phyloP scores from a whole-genome alignment of 2,888 invertebrate genomes.

The Dioctria rufipes region DNA sequence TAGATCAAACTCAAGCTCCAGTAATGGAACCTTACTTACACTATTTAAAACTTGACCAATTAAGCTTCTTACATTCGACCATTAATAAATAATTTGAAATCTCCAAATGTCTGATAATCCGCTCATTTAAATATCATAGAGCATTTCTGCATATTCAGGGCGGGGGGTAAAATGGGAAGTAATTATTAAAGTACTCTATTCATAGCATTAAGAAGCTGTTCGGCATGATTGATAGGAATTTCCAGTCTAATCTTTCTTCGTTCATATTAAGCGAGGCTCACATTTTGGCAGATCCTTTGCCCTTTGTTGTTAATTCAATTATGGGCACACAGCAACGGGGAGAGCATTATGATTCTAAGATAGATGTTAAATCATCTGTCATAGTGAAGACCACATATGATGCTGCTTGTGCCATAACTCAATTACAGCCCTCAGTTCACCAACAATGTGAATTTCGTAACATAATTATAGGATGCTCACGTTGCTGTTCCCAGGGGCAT shows the following conservation, averaged over 20 bases:
- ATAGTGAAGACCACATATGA: conserved; percentile 34
- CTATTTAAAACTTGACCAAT: neutral
- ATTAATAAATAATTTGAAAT: neutral
- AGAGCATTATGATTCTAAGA: conserved; percentile 7
- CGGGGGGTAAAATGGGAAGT: neutral
- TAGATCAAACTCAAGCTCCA: no score
- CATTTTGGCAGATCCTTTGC: conserved; percentile 9
- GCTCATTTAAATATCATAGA: conserved; percentile 2
- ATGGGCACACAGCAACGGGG: neutral
- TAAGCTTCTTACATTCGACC: neutral
- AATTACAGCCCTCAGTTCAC: conserved; percentile 28
- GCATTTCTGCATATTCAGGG: neutral
- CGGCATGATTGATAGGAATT: conserved; percentile 14
- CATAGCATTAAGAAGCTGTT: neutral
- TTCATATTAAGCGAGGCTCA: neutral
- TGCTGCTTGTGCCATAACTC: conserved; percentile 28
- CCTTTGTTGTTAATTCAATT: conserved; percentile 16
- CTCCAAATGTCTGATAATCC: neutral
- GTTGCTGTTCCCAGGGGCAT: neutral
- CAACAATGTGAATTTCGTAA: conserved; percentile 31
- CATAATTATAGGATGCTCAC: conserved; percentile 38
- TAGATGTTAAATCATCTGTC: conserved; percentile 34
- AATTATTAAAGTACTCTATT: conserved; percentile 15
- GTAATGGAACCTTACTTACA: no score
- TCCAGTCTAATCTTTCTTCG: conserved; percentile 9